These are phyloP conservation scores for Sebastes iracundus DNA, from an alignment of 2,797 vertebrate species.

Conservation along the genomic window DNA sequence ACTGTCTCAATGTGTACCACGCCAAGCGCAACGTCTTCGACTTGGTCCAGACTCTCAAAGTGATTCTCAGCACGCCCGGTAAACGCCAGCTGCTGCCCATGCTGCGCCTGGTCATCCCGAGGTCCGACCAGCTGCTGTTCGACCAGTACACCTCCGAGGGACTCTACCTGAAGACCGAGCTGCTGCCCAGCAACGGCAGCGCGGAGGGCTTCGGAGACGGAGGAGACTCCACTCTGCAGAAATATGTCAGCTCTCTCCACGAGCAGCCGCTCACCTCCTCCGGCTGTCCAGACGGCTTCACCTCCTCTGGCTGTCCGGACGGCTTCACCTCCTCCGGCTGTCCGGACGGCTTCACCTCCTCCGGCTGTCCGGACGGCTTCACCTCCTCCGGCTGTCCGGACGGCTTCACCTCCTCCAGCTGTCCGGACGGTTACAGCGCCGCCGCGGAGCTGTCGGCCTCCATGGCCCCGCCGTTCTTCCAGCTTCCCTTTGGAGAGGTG, in stretches of 20 bases:
- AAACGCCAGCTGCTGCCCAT: conserved; percentile 93
- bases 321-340: not conserved
- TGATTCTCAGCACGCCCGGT: conserved; percentile 87
- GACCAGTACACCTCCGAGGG: conserved; percentile 96
- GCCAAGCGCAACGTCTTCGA: conserved; percentile 95
- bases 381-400: too few relatives aligned
- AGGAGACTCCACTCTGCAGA: conserved; percentile 39
- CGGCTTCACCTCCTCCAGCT: conserved; percentile 12
- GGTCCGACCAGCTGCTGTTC: conserved; percentile 95
- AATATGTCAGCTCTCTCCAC: conserved; percentile 50
- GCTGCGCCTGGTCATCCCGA: conserved; percentile 93
- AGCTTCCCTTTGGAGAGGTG: conserved; percentile 73
- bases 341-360: not conserved
- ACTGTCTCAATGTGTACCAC: conserved; percentile 94
- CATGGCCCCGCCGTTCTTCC: not conserved
- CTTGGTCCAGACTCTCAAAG: conserved; percentile 91
- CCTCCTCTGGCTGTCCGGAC: too few relatives aligned
- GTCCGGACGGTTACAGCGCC: conserved; percentile 63
- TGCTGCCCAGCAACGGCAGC: conserved; percentile 53
- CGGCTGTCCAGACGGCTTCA: conserved; percentile 38
- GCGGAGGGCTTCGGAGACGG: conserved; percentile 47
- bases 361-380: conserved; percentile 39
- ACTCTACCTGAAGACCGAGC: conserved; percentile 85
- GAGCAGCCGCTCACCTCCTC: conserved; percentile 47
- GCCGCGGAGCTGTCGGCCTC: conserved; percentile 16